Conservation (phyloP, 2,797 vertebrate species). For the Tragopan temminckii region DNA sequence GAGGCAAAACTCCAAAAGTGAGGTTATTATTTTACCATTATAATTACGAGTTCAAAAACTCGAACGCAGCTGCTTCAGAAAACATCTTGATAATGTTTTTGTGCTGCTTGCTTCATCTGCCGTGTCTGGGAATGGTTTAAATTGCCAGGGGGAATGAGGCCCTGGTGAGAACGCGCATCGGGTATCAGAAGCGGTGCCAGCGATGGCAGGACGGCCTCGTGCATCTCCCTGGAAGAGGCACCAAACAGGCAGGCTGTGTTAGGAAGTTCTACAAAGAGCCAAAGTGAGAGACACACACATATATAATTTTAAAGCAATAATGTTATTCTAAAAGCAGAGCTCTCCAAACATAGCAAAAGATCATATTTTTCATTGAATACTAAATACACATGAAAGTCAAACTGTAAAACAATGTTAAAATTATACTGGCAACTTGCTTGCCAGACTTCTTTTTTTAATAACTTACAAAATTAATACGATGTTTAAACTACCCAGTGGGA, state of each 20-base stretch:
- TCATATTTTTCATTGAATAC: conserved; percentile 26
- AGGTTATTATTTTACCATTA: neutral
- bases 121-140: neutral
- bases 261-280: neutral
- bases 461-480: conserved; percentile 35
- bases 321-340: conserved; percentile 45
- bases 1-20: neutral
- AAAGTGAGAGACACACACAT: neutral
- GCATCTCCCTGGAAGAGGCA: neutral
- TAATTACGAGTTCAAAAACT: neutral
- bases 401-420: conserved; percentile 30
- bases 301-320: conserved; percentile 42
- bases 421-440: conserved; percentile 18
- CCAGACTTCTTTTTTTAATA: conserved; percentile 4
- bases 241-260: neutral
- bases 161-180: neutral
- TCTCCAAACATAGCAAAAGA: conserved; percentile 58
- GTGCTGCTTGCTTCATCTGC: neutral
- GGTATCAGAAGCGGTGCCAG: neutral
- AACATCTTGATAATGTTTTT: neutral
- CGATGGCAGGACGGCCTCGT: fast-evolving
- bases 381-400: conserved; percentile 8
- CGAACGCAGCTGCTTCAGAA: neutral
- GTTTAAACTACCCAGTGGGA: conserved; percentile 17
- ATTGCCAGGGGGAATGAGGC: neutral